These are phyloP conservation scores for Drosophila santomea DNA, from an alignment of 1,140 invertebrate species.

Conservation along the genomic window DNA sequence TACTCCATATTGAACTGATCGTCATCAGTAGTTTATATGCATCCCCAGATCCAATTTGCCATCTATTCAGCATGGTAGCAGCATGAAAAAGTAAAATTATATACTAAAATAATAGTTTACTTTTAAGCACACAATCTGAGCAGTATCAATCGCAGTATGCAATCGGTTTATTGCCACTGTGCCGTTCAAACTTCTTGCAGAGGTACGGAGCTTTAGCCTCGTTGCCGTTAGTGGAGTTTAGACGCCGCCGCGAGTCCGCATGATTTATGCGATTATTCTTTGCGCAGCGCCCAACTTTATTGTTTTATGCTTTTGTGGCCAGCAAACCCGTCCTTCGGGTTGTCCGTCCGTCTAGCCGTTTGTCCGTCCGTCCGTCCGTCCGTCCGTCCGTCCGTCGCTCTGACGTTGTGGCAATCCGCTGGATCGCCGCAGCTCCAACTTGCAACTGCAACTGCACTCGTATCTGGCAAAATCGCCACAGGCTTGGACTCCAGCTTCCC, in stretches of 20 bases:
- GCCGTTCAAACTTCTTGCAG: conserved; percentile 3
- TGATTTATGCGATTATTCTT: conserved; percentile 83
- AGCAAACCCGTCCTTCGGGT: conserved; percentile 18
- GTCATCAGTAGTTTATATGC: not conserved
- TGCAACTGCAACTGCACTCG: conserved; percentile 57
- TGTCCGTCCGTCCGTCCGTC: not conserved
- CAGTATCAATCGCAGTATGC: not conserved
- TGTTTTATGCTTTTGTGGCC: conserved; percentile 79
- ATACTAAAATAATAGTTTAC: not conserved
- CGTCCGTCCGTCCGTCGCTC: conserved; percentile 7
- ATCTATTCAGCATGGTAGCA: not conserved
- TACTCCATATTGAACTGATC: not conserved
- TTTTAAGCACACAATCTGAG: conserved; percentile 9
- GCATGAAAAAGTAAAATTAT: not conserved
- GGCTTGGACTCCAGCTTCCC: conserved; percentile 58
- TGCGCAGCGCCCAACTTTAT: conserved; percentile 78
- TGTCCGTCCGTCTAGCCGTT: not conserved
- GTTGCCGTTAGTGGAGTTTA: conserved; percentile 72
- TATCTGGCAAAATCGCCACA: conserved; percentile 61
- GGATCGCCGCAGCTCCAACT: conserved; percentile 28
- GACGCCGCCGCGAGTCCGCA: conserved; percentile 74
- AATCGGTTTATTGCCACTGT: conserved; percentile 31
- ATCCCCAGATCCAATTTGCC: not conserved
- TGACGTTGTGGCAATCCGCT: conserved; percentile 34
- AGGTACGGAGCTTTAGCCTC: conserved; percentile 26